Conservation (phyloP, 1,140 invertebrate species). For the Leptinotarsa defecta region DNA sequence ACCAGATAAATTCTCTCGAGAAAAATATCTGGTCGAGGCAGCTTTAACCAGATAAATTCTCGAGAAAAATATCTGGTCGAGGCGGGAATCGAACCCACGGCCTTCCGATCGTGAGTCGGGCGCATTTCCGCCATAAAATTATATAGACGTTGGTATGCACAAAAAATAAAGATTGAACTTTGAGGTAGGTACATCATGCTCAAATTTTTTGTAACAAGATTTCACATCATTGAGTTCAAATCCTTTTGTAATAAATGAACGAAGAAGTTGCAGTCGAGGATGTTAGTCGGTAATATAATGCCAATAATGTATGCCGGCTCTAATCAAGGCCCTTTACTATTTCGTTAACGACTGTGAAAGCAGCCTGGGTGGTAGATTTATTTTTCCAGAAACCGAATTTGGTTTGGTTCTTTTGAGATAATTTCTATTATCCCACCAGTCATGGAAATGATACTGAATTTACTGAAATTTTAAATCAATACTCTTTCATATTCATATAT, state of each 20-base stretch:
- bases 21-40: no score
- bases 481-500: no score
- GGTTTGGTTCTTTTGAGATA: neutral
- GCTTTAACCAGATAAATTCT: no score
- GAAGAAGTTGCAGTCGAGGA: neutral
- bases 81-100: no score
- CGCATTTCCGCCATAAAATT: neutral
- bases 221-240: neutral
- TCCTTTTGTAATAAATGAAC: neutral
- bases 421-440: neutral
- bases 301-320: neutral
- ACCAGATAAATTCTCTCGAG: no score
- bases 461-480: no score
- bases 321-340: neutral
- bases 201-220: neutral
- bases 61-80: no score
- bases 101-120: no score
- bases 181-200: constrained; percentile 7
- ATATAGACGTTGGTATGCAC: neutral
- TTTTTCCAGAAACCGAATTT: neutral
- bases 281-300: neutral
- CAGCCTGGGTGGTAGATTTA: constrained; percentile 10
- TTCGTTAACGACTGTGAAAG: neutral
- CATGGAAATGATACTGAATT: neutral
- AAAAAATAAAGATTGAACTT: neutral